Base-by-base conservation (phyloP, 2,797 vertebrate species). In the Taeniopygia guttata region DNA sequence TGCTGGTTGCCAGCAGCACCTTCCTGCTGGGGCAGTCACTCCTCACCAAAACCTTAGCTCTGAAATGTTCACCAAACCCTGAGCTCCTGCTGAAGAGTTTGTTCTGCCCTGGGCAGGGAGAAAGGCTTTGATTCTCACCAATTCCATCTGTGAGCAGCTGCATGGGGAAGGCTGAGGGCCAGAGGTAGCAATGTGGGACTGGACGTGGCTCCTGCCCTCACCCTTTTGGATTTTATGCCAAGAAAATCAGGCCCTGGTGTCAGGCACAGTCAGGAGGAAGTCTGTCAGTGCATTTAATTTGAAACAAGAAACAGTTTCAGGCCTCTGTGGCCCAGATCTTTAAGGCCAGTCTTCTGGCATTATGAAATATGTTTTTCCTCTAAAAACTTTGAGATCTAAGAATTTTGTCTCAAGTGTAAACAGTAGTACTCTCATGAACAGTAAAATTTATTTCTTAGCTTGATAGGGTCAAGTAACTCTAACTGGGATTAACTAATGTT, bases 401-500 rank as follows among this genome's bases (percentile, higher is more conserved):
- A 96, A 93, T 96, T 94, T 96, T 91, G 82, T 96, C 93, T 94
- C 77, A 38, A 54, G 76, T 89, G 93, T 97, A 94, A 97, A 97
- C 96, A 96, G 93, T 95, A 96, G 89, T 96, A 94, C 86, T 79
- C 58, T 97, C 89, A 89, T 92, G 94, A 96, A 97, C 95, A 97
- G 95, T 94, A 89, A 92, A 94, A 97, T 97, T 96, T 97, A 96
- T 96, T 95, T 97, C 96, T 96, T 91, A 80, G 91, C 93, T 95
- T 94, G 95, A 94, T 94, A 91, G 94, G 97, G 96, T 97, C 96
- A 97, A 96, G 96, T 95, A 96, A 96, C 94, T 97, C 84, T 95
- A 96, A 93, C 93, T 95, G 78, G 95, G 94, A 96, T 97, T 96
- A 96, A 96, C 94, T 97, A 97, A 97, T 97, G 94, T 97, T 97